Conservation (phyloP, 2,888 invertebrate genomes). For the Trachelus troglodyta region DNA sequence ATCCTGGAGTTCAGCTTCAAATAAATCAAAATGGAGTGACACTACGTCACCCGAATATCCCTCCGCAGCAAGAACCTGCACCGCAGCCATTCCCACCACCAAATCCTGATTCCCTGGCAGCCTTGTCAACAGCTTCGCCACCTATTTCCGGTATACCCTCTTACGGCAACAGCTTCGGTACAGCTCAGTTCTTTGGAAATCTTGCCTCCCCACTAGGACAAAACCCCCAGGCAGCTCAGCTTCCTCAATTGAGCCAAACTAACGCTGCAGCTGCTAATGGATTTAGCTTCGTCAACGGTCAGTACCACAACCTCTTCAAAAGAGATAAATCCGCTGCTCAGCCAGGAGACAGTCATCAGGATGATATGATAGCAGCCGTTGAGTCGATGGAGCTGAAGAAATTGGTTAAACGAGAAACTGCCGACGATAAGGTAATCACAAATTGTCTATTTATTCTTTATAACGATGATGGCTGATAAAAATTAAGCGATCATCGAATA, state of each 20-base stretch:
- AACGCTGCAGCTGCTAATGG: constrained; percentile 24
- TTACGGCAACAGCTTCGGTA: not conserved
- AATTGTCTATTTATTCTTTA: not conserved
- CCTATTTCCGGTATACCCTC: constrained; percentile 2
- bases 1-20: constrained; percentile 56
- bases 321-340: constrained; percentile 41
- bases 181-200: constrained; percentile 39
- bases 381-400: constrained; percentile 2
- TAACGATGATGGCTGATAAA: not conserved
- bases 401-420: not conserved
- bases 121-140: not conserved
- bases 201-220: constrained; percentile 9
- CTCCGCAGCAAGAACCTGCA: constrained; percentile 36
- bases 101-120: constrained; percentile 32
- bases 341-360: constrained; percentile 25
- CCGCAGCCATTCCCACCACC: constrained; percentile 52
- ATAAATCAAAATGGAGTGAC: constrained; percentile 56
- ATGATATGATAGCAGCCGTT: constrained; percentile 18
- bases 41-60: constrained; percentile 55
- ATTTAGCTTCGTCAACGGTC: constrained; percentile 43
- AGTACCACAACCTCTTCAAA: constrained; percentile 51
- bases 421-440: constrained; percentile 13
- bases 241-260: constrained; percentile 3
- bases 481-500: not conserved
- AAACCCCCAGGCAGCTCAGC: constrained; percentile 22